Base-by-base conservation (phyloP, 2,888 invertebrate genomes). In the Mylabris sibirica region DNA sequence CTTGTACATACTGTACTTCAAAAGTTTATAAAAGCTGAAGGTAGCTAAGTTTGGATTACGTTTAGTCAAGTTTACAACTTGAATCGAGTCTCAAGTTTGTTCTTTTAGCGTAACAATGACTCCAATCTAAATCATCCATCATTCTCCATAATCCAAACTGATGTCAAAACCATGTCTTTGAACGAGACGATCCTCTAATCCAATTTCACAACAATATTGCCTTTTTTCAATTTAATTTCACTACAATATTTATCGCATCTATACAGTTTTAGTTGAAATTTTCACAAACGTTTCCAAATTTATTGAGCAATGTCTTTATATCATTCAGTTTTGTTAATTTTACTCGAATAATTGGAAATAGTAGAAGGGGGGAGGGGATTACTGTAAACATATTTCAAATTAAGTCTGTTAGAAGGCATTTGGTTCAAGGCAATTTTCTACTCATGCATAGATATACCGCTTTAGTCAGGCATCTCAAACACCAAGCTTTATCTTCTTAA, bases 401-500 rank as follows among this genome's bases (percentile, higher is more conserved):
- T 75, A 74, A 68, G 69, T 73, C 70, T 49, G 20, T 59, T 66
- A 59, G 41, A 59, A 64, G 69, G 67, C 59, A 20, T 26, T 57
- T 26, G 26, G 57, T 57, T 57, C 14, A 26, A 26, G 38, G 66
- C 59, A 67, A 64, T 64, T 68, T 66, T 64, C 63, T 59, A 67
- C 64, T 65, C 49, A 75, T 75, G 73, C 74, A 75, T 72, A 77
- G 24, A 57, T 57, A 57, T 57, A 57, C 22, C 12, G 24, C 26
- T 3, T n/a, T 70, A 75, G 69, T 73, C 72, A 74, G 66, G 74
- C 57, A 57, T 72, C 76, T 76, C 76, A 76, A 80, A 78, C 74
- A 78, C 69, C 76, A 24, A 74, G 76, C 78, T 79, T 77, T 75
- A 78, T 77, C 78, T 78, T 75, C 75, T 79, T 80, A 80, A 80